These are phyloP conservation scores for Hipparchia semele DNA, from an alignment of 2,888 invertebrate species.

Conservation along the genomic window DNA sequence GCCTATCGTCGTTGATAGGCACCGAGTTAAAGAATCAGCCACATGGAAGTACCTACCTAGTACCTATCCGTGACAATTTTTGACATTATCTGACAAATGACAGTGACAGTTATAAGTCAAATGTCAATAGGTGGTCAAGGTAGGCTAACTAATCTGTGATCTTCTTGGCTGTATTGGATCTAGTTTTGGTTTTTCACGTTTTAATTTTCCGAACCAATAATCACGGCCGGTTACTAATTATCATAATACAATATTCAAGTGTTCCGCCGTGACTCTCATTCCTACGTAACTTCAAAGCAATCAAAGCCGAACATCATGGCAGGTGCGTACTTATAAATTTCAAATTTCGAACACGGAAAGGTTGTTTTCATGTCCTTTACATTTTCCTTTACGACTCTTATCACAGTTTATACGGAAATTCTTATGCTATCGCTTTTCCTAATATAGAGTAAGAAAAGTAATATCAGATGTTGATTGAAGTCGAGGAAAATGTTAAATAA, in stretches of 20 bases:
- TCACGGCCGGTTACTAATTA: not conserved
- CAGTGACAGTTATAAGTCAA: too few species aligned
- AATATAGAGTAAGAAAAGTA: constrained; percentile 1
- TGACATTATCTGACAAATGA: too few species aligned
- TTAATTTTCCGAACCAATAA: too few species aligned
- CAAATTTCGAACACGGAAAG: constrained; percentile 37
- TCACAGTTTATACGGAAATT: constrained; percentile 1
- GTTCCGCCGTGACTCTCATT: constrained; percentile 3
- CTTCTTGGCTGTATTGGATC: too few species aligned
- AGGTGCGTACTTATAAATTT: constrained; percentile 53
- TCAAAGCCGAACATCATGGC: constrained; percentile 55
- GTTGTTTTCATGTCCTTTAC: constrained; percentile 19
- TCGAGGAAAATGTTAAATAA: constrained; percentile 10
- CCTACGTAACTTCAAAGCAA: constrained; percentile 52
- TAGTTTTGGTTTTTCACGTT: too few species aligned
- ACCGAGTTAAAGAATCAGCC: too few species aligned
- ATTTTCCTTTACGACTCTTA: constrained; percentile 11
- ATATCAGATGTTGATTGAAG: not conserved
- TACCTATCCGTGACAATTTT: too few species aligned
- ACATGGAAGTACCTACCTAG: too few species aligned
- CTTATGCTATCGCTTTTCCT: not conserved
- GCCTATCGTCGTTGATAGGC: too few species aligned
- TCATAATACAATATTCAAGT: not conserved
- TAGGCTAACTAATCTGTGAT: too few species aligned
- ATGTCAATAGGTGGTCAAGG: too few species aligned